Percentiles rank a stretch among this genome's conserved stretches.
phyloP scores from a whole-genome alignment of 2,888 invertebrate species.

The Pterostichus niger region DNA sequence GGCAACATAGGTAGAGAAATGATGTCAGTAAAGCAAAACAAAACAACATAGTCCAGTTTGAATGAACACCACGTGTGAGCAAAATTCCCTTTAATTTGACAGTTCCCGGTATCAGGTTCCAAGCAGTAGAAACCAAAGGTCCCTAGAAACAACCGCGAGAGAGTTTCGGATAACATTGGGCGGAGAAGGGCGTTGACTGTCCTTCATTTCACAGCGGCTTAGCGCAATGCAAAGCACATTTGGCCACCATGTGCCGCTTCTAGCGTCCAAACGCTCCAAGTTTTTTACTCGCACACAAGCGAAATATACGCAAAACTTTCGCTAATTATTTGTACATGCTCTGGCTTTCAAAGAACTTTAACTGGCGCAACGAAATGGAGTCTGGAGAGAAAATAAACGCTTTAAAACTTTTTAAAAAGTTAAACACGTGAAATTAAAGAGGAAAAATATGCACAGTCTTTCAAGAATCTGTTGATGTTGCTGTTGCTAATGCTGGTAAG shows the following conservation, averaged over 20 bases:
- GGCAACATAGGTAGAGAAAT: not conserved
- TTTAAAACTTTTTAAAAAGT: constrained; percentile 62
- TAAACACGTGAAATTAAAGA: constrained; percentile 51
- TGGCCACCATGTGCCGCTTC: constrained; percentile 36
- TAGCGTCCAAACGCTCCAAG: constrained; percentile 16
- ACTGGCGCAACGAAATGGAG: constrained; percentile 37
- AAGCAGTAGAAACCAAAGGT: not conserved
- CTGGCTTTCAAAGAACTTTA: constrained; percentile 58
- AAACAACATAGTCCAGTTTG: constrained; percentile 8
- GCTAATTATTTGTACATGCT: constrained; percentile 65
- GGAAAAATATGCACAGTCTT: constrained; percentile 53
- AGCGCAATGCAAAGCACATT: constrained; percentile 29
- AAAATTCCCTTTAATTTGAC: constrained; percentile 25
- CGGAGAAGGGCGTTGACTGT: not conserved
- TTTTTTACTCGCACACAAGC: constrained; percentile 18
- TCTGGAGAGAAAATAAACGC: constrained; percentile 56
- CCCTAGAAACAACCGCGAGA: not conserved
- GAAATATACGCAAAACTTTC: constrained; percentile 55
- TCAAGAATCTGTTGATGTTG: too few relatives aligned
- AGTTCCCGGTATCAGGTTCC: constrained; percentile 1
- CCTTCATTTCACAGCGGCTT: constrained; percentile 4
- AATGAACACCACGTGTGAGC: constrained; percentile 37
- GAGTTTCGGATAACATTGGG: constrained; percentile 3
- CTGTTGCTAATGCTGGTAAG: too few relatives aligned
- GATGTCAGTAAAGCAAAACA: not conserved